Evolutionary conservation across 2,888 invertebrate species (phyloP).

Genomic region (Caenorhabditis sp.): DNA sequence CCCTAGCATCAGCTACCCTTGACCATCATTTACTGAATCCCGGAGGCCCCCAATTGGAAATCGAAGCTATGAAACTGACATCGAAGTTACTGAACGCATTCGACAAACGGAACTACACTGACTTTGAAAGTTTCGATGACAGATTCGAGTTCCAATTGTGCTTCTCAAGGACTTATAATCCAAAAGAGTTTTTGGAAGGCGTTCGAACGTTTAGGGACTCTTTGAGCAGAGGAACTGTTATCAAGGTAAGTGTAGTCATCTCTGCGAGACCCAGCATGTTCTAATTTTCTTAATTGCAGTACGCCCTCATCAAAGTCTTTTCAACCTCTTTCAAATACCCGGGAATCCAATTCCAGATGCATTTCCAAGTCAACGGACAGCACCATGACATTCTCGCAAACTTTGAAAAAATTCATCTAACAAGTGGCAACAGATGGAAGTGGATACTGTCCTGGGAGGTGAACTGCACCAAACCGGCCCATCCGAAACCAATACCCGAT

Average conservation of each 20-base stretch:
- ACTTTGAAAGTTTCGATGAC: conserved; percentile 12
- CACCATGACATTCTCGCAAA: not conserved
- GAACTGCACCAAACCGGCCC: not conserved
- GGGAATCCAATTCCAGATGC: conserved; percentile 22
- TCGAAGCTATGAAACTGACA: conserved; percentile 5
- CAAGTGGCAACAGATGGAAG: not conserved
- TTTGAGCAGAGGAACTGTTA: not conserved
- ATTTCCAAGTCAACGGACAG: conserved; percentile 12
- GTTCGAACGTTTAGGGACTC: not conserved
- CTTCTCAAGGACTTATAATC: not conserved
- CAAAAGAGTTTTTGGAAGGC: not conserved
- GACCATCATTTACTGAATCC: not conserved
- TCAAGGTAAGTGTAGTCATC: conserved; percentile 7
- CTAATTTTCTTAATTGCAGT: conserved; percentile 9
- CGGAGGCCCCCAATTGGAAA: not conserved
- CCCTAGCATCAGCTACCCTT: not conserved
- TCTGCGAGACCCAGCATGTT: not conserved
- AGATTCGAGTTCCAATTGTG: not conserved
- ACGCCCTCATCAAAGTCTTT: not conserved
- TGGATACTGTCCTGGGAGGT: not conserved
- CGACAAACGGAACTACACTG: conserved; percentile 6
- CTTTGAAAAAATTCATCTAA: not conserved
- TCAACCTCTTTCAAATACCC: not conserved
- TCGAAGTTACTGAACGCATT: conserved; percentile 1
- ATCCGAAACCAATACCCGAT: not conserved